phyloP scores from a whole-genome alignment of 1,140 invertebrate genomes.

The Drosophila setifemur region DNA sequence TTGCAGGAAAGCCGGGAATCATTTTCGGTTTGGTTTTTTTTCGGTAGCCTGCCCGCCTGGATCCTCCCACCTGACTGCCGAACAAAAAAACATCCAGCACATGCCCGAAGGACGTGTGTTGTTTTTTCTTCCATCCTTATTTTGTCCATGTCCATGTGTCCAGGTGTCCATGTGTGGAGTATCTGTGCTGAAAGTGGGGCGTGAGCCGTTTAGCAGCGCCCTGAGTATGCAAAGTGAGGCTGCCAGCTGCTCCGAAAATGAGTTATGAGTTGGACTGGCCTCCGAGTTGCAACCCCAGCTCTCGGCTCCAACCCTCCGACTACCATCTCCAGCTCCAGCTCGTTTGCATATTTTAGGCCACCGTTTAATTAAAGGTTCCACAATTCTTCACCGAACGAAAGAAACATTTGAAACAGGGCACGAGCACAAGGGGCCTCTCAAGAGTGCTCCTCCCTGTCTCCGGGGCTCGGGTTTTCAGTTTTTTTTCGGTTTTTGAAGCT shows the following conservation, averaged over 20 bases:
- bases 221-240: constrained; percentile 71
- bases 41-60: constrained; percentile 53
- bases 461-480: constrained; percentile 10
- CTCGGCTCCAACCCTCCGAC: too few relatives aligned
- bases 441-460: constrained; percentile 49
- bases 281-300: constrained; percentile 8
- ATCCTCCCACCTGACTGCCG: constrained; percentile 74
- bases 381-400: constrained; percentile 27
- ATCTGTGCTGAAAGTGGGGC: constrained; percentile 77
- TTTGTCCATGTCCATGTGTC: background rate
- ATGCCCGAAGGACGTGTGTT: constrained; percentile 64
- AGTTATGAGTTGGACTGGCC: constrained; percentile 78
- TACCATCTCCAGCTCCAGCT: constrained; percentile 14
- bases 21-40: constrained; percentile 26
- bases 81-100: constrained; percentile 54
- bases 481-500: constrained; percentile 9
- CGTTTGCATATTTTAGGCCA: constrained; percentile 82
- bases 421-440: constrained; percentile 75
- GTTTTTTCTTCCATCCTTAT: background rate
- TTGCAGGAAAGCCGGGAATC: constrained; percentile 6
- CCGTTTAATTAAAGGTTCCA: constrained; percentile 82
- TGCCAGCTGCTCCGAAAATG: constrained; percentile 56
- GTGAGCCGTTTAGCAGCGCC: constrained; percentile 73
- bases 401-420: constrained; percentile 76
- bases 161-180: background rate